Evolutionary conservation across 1,140 invertebrate genomes (phyloP).

Genomic region (Penaeus chinensis): DNA sequence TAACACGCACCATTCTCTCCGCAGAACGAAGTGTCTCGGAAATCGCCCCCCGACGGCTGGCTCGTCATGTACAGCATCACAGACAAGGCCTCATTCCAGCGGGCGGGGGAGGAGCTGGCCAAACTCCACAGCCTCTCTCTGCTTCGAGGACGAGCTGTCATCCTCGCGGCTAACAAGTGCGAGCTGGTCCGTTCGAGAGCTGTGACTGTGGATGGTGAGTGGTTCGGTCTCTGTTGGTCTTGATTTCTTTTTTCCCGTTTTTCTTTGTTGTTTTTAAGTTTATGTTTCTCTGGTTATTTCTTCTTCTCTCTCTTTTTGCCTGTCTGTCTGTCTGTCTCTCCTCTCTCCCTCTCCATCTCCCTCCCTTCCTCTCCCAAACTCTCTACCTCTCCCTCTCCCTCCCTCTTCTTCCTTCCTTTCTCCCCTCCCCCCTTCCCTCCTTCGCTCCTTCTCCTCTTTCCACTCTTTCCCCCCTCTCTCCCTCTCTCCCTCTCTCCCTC

Average conservation of each 20-base stretch:
- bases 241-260: background rate
- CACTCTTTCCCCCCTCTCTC: too few relatives aligned
- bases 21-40: constrained; percentile 81
- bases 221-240: background rate
- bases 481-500: too few relatives aligned
- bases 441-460: too few relatives aligned
- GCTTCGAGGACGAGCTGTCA: constrained; percentile 79
- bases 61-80: constrained; percentile 91
- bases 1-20: constrained; percentile 65
- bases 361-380: too few relatives aligned
- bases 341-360: too few relatives aligned
- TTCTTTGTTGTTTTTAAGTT: background rate
- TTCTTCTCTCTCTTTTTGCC: too few relatives aligned
- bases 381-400: too few relatives aligned
- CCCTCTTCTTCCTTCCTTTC: too few relatives aligned
- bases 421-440: too few relatives aligned
- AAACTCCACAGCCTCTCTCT: constrained; percentile 81
- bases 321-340: too few relatives aligned
- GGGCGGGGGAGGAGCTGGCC: constrained; percentile 81
- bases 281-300: too few relatives aligned
- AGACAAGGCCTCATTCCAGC: constrained; percentile 88
- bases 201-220: constrained; percentile 86
- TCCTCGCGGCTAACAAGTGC: constrained; percentile 94
- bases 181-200: constrained; percentile 91
- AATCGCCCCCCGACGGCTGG: constrained; percentile 83